Evolutionary conservation across 2,797 vertebrate genomes (phyloP).

Genomic region (Muscicapa striata): DNA sequence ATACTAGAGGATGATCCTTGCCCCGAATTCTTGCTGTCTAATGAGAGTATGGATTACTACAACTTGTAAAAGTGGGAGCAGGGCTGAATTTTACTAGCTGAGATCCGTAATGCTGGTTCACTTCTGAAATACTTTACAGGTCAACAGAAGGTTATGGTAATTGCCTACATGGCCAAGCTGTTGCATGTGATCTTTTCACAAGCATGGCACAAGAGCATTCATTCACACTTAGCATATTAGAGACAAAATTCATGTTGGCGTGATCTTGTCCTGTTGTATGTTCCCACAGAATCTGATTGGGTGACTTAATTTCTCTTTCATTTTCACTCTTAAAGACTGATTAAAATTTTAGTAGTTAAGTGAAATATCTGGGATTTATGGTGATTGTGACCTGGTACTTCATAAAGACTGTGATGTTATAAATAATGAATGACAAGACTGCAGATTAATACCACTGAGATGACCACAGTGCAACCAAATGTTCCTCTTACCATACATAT

Average conservation of each 20-base stretch:
- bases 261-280: constrained; percentile 9
- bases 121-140: background rate
- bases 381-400: constrained; percentile 12
- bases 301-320: constrained; percentile 4
- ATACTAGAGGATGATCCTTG: background rate
- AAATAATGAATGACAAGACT: constrained; percentile 45
- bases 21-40: background rate
- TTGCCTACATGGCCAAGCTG: background rate
- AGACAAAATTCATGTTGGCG: background rate
- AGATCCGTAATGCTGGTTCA: background rate
- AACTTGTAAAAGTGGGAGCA: background rate
- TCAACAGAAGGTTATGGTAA: background rate
- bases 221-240: background rate
- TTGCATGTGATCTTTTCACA: background rate
- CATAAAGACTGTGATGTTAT: constrained; percentile 30
- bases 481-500: constrained; percentile 28
- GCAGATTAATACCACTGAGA: constrained; percentile 54
- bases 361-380: background rate
- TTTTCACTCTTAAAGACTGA: background rate
- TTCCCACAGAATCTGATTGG: background rate
- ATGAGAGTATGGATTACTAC: background rate
- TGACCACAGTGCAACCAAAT: constrained; percentile 69
- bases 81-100: background rate
- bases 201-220: background rate
- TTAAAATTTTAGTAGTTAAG: background rate